Percentiles rank a stretch among this genome's conserved stretches.
phyloP scores from a whole-genome alignment of 2,888 invertebrate species.

The Dioctria linearis region DNA sequence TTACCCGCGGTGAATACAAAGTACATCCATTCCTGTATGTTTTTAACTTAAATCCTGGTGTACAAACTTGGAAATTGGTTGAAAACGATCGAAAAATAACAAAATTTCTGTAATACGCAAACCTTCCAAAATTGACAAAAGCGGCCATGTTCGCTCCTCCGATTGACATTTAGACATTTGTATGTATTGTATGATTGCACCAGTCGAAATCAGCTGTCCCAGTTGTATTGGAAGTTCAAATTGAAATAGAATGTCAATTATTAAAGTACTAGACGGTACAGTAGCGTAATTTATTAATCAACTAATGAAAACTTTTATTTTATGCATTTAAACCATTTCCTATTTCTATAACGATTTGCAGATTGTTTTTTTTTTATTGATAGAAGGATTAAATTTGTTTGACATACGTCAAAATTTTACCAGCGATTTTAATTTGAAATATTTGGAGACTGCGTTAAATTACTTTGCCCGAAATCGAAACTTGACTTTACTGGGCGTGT shows the following conservation, averaged over 20 bases:
- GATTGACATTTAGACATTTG: not conserved
- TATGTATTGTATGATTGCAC: too few species aligned
- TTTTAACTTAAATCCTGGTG: not conserved
- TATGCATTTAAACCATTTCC: too few species aligned
- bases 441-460: too few species aligned
- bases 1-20: constrained; percentile 1
- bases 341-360: too few species aligned
- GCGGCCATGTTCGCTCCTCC: constrained; percentile 49
- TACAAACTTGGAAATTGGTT: constrained; percentile 11
- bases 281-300: too few species aligned
- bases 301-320: too few species aligned
- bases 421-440: too few species aligned
- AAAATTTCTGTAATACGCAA: constrained; percentile 51
- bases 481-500: too few species aligned
- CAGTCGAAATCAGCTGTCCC: not conserved
- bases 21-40: not conserved
- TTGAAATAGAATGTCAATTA: not conserved
- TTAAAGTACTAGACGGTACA: not conserved
- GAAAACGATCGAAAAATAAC: constrained; percentile 39
- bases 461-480: too few species aligned
- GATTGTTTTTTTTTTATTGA: too few species aligned
- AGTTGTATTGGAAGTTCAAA: not conserved
- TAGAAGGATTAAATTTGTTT: too few species aligned
- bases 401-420: too few species aligned
- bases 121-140: constrained; percentile 41